Percentiles rank a stretch among this genome's conserved stretches.
phyloP scores from a whole-genome alignment of 2,888 invertebrate genomes.

The Chymomyza amoena region DNA sequence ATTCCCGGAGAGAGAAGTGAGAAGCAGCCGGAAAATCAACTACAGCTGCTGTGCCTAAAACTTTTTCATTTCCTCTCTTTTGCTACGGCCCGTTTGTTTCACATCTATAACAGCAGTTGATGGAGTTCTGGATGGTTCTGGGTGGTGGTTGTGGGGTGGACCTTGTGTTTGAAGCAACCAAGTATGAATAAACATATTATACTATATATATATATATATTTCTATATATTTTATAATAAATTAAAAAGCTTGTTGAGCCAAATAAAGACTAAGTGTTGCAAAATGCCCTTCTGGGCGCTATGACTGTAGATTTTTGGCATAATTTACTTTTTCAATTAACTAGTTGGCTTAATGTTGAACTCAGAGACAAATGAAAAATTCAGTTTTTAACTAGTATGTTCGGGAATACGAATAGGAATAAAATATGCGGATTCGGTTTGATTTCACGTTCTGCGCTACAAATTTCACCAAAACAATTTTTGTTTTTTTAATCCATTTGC shows the following conservation, averaged over 20 bases:
- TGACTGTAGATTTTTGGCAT: neutral
- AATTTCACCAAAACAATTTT: too few species aligned
- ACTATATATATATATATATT: constrained; percentile 66
- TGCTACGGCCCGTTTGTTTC: constrained; percentile 34
- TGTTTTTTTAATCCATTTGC: too few species aligned
- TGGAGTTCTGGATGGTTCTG: too few species aligned
- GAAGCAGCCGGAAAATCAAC: constrained; percentile 1
- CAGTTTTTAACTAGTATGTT: too few species aligned
- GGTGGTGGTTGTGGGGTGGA: neutral
- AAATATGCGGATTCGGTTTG: too few species aligned
- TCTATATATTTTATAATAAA: constrained; percentile 68
- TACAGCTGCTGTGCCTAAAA: constrained; percentile 48
- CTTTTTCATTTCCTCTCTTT: constrained; percentile 58
- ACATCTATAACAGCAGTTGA: constrained; percentile 24
- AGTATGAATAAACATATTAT: constrained; percentile 58
- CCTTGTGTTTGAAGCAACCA: constrained; percentile 4
- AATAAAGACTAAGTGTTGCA: neutral
- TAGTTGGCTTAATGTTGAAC: neutral
- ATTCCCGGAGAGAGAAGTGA: constrained; percentile 5
- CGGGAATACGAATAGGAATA: too few species aligned
- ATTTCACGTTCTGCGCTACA: too few species aligned
- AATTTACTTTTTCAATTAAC: neutral
- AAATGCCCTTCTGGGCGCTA: neutral
- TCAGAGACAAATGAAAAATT: too few species aligned
- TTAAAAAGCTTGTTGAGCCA: constrained; percentile 63